phyloP scores from a whole-genome alignment of 2,888 invertebrate genomes.

The Drosophila kuntzei region DNA sequence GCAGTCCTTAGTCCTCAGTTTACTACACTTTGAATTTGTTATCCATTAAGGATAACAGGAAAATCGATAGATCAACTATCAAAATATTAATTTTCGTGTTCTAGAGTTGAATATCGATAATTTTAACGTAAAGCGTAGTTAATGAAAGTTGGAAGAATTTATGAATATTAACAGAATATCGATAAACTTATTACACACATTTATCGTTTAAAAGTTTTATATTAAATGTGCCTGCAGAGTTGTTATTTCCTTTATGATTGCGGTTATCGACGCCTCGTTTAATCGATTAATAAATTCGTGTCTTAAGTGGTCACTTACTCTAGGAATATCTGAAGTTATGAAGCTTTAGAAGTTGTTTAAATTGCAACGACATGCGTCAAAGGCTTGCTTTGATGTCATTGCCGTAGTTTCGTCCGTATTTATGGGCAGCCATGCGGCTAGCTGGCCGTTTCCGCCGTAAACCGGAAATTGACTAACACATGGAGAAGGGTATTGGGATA shows the following conservation, averaged over 20 bases:
- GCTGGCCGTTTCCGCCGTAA: conserved; percentile 64
- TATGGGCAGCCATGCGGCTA: conserved; percentile 41
- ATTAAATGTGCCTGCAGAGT: neutral
- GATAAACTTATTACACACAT: too few relatives aligned
- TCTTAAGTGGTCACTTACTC: conserved; percentile 2
- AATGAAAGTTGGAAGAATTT: too few relatives aligned
- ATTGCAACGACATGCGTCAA: conserved; percentile 54
- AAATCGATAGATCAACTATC: neutral
- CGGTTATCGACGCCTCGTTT: neutral
- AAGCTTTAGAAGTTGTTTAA: conserved; percentile 35
- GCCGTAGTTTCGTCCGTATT: conserved; percentile 39
- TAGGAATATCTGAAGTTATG: conserved; percentile 15
- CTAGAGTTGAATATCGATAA: neutral
- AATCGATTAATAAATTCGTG: conserved; percentile 5
- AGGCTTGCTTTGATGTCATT: conserved; percentile 31
- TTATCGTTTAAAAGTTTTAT: neutral
- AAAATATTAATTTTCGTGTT: neutral
- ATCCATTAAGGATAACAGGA: neutral
- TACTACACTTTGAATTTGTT: too few relatives aligned
- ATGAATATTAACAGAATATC: too few relatives aligned
- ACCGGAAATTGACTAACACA: conserved; percentile 69
- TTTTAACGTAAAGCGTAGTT: too few relatives aligned
- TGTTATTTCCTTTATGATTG: neutral
- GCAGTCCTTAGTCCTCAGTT: neutral
- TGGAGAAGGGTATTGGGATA: conserved; percentile 19